Conservation (phyloP, 2,888 invertebrate species). For the Aleiodes alternator region DNA sequence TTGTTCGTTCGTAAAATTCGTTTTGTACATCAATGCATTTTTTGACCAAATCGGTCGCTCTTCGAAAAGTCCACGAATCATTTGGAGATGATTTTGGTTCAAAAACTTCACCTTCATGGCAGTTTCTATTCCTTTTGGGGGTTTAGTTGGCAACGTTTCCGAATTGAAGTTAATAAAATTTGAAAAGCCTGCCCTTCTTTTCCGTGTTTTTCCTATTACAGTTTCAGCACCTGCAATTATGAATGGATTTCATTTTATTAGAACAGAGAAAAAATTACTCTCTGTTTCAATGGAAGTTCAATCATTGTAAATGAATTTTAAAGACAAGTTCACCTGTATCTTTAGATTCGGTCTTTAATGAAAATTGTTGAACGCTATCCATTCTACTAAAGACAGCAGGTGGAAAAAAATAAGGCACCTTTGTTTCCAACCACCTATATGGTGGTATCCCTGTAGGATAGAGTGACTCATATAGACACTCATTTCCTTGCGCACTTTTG, state of each 20-base stretch:
- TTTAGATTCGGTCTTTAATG: conserved; percentile 66
- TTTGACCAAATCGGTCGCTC: conserved; percentile 94
- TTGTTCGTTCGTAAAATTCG: conserved; percentile 79
- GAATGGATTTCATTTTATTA: too few relatives aligned
- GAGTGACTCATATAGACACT: conserved; percentile 81
- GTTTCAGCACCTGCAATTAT: conserved; percentile 59
- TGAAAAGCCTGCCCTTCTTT: conserved; percentile 78
- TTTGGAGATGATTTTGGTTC: conserved; percentile 70
- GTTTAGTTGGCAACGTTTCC: conserved; percentile 80
- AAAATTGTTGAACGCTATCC: conserved; percentile 78
- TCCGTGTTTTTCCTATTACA: conserved; percentile 77
- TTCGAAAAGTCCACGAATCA: conserved; percentile 80
- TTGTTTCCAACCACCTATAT: conserved; percentile 78
- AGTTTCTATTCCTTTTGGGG: conserved; percentile 79
- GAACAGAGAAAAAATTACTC: too few relatives aligned
- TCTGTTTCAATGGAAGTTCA: too few relatives aligned
- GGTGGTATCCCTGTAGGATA: conserved; percentile 79
- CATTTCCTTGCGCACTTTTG: conserved; percentile 73
- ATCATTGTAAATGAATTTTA: too few relatives aligned
- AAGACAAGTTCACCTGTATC: conserved; percentile 54
- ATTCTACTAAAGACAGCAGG: conserved; percentile 88
- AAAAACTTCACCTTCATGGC: conserved; percentile 76
- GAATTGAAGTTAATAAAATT: conserved; percentile 81
- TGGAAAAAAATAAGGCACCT: conserved; percentile 82
- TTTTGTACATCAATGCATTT: conserved; percentile 82